These are phyloP conservation scores for Miniopterus natalensis DNA, from an alignment of 2,113 vertebrate species.

Conservation along the genomic window DNA sequence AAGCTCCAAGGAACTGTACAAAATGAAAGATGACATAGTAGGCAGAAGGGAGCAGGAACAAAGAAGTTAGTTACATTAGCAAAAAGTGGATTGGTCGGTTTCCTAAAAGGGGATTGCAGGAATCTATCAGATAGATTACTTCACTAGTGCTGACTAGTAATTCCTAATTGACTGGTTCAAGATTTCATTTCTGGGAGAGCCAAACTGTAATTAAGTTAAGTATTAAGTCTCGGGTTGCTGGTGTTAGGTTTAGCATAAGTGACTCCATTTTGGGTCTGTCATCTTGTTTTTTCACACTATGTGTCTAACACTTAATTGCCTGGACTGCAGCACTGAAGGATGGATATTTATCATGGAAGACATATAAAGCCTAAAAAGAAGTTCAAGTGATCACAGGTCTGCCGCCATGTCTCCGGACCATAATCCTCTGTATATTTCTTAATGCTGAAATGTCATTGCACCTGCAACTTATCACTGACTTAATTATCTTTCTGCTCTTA, in stretches of 20 bases:
- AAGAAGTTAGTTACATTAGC: not conserved
- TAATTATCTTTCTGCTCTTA: slow-evolving; percentile 60
- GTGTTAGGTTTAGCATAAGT: not conserved
- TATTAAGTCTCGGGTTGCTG: not conserved
- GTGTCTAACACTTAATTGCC: slow-evolving; percentile 24
- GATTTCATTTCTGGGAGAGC: not conserved
- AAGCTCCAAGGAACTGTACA: not conserved
- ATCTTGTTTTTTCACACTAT: not conserved
- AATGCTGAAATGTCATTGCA: not conserved
- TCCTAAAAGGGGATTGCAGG: not conserved
- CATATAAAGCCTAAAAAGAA: not conserved
- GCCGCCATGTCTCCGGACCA: not conserved
- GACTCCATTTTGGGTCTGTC: not conserved
- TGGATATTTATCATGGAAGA: slow-evolving; percentile 51
- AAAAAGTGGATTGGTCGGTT: not conserved
- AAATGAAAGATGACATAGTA: not conserved
- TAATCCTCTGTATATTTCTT: not conserved
- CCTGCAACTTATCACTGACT: not conserved
- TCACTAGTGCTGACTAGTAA: not conserved
- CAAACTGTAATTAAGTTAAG: not conserved
- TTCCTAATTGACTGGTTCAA: not conserved
- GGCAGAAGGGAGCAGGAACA: not conserved
- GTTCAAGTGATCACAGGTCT: slow-evolving; percentile 44
- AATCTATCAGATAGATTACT: not conserved
- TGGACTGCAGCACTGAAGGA: not conserved